A percentile compares a stretch with the other conserved stretches of the same genome.
These are phyloP conservation scores for Nannobrachium achirus DNA, from an alignment of 2,113 vertebrate genomes.

Conservation along the genomic window DNA sequence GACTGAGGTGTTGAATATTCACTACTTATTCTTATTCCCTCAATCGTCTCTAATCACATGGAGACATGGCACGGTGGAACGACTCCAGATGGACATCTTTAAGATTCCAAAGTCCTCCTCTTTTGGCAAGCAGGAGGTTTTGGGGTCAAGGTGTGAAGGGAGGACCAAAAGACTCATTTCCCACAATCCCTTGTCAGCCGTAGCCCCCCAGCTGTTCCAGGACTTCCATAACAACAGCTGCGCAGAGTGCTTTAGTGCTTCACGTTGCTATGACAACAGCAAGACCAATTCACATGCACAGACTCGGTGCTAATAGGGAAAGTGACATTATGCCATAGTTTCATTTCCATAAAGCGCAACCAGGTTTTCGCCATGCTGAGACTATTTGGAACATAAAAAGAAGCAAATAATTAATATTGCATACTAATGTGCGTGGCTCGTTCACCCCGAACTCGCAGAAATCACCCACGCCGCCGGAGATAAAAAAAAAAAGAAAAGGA, in stretches of 20 bases:
- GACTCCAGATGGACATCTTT: slow-evolving; percentile 64
- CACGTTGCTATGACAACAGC: slow-evolving; percentile 82
- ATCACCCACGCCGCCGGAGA: slow-evolving; percentile 50
- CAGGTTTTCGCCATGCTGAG: slow-evolving; percentile 57
- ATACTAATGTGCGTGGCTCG: slow-evolving; percentile 47
- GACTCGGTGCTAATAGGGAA: slow-evolving; percentile 77
- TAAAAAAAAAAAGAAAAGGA: slow-evolving; percentile 23
- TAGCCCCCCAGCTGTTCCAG: slow-evolving; percentile 82
- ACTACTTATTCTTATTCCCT: slow-evolving; percentile 40
- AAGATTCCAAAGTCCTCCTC: slow-evolving; percentile 56
- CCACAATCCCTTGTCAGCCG: slow-evolving; percentile 78
- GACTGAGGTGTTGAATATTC: slow-evolving; percentile 52
- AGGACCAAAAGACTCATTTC: slow-evolving; percentile 73
- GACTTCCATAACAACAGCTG: slow-evolving; percentile 83
- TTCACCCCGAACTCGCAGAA: slow-evolving; percentile 35
- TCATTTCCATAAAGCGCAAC: slow-evolving; percentile 72
- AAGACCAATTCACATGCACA: slow-evolving; percentile 78
- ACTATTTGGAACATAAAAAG: slow-evolving; percentile 61
- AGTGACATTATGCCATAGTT: slow-evolving; percentile 79
- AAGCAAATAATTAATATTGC: slow-evolving; percentile 69
- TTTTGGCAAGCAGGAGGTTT: slow-evolving; percentile 49
- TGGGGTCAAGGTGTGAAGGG: slow-evolving; percentile 72
- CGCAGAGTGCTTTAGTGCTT: slow-evolving; percentile 79
- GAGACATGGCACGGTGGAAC: slow-evolving; percentile 17
- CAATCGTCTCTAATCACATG: slow-evolving; percentile 42